Evolutionary conservation across 2,888 invertebrate genomes (phyloP).

Genomic region (Hypsopygia costalis): DNA sequence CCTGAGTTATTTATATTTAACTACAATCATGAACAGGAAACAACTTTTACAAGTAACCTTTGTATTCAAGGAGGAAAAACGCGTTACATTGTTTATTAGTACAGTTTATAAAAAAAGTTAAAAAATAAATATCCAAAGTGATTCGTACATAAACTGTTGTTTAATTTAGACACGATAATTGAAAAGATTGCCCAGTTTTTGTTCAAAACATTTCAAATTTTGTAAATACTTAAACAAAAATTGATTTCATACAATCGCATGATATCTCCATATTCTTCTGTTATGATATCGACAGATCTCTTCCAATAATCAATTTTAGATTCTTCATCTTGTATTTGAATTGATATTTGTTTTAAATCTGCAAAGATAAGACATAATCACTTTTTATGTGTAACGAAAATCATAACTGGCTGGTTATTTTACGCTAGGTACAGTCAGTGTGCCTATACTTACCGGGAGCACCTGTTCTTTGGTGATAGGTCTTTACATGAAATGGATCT

Average conservation of each 20-base stretch:
- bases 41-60: slow-evolving; percentile 42
- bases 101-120: slow-evolving; percentile 41
- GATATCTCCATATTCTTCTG: slow-evolving; percentile 41
- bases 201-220: slow-evolving; percentile 20
- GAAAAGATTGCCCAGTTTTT: slow-evolving; percentile 6
- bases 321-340: slow-evolving; percentile 57
- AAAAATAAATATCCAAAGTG: no score
- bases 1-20: slow-evolving; percentile 20
- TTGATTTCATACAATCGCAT: slow-evolving; percentile 48
- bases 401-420: no score
- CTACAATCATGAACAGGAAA: slow-evolving; percentile 27
- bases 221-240: slow-evolving; percentile 49
- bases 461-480: no score
- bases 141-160: slow-evolving; percentile 51
- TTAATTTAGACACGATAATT: slow-evolving; percentile 28
- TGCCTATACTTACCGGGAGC: no score
- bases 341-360: slow-evolving; percentile 54
- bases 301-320: slow-evolving; percentile 42
- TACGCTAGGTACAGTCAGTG: no score
- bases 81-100: slow-evolving; percentile 40
- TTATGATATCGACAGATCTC: slow-evolving; percentile 30
- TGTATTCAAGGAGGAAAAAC: slow-evolving; percentile 35
- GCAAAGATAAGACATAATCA: slow-evolving; percentile 20
- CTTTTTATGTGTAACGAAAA: no score
- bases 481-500: no score